phyloP scores from a whole-genome alignment of 2,797 vertebrate genomes.

The Ptychobarbus kaznakovi region DNA sequence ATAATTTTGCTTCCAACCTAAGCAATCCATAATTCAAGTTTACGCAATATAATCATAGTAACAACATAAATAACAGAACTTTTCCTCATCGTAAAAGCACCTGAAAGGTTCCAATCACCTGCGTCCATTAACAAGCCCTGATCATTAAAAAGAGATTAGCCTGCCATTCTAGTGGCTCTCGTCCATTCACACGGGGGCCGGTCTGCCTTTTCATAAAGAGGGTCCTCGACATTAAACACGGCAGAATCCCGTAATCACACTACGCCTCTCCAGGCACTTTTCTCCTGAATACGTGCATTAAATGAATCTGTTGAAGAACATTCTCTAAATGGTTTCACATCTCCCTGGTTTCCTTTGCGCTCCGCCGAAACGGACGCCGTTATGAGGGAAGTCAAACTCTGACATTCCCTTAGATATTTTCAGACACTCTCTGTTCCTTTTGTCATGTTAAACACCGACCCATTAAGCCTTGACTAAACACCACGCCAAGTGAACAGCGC shows the following conservation, averaged over 20 bases:
- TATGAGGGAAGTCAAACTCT: constrained; percentile 34
- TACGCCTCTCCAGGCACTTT: constrained; percentile 57
- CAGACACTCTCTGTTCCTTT: constrained; percentile 65
- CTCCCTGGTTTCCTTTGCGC: constrained; percentile 52
- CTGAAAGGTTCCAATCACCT: constrained; percentile 40
- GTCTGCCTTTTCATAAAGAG: constrained; percentile 65
- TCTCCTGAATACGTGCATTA: constrained; percentile 50
- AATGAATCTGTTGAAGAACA: constrained; percentile 70
- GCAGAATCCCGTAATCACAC: constrained; percentile 63
- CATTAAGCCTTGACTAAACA: constrained; percentile 67
- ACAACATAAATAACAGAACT: neutral
- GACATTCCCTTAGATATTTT: constrained; percentile 30
- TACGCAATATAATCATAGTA: neutral
- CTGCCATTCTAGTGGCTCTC: constrained; percentile 43
- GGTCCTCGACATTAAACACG: constrained; percentile 64
- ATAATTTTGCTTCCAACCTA: neutral
- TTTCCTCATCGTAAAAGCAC: neutral
- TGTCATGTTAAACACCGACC: constrained; percentile 75
- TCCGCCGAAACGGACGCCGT: neutral
- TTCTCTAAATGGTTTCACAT: constrained; percentile 74
- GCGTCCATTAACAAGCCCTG: constrained; percentile 39
- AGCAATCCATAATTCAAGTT: neutral
- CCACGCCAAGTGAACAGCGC: constrained; percentile 61
- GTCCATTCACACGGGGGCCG: constrained; percentile 41
- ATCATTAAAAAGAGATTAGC: constrained; percentile 84